A percentile compares a stretch with the other conserved stretches of the same genome.
phyloP scores from a whole-genome alignment of 1,140 invertebrate species.

The Hesperophylax magnus region DNA sequence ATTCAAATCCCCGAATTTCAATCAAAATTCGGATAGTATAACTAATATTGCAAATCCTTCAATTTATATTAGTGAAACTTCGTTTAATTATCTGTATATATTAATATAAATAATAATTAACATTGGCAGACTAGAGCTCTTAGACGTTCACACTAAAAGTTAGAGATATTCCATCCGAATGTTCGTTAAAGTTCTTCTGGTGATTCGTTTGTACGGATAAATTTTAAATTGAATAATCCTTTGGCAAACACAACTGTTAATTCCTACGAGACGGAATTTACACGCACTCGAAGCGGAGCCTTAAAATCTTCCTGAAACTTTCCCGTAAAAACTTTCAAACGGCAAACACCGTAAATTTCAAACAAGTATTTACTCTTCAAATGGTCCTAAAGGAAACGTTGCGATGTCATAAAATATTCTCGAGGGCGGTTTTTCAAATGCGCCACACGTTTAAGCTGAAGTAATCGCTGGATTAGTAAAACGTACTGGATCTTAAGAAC shows the following conservation, averaged over 20 bases:
- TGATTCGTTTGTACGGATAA: slow-evolving; percentile 19
- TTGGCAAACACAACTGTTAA: slow-evolving; percentile 30
- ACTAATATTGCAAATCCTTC: too few species aligned
- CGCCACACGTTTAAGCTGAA: background rate
- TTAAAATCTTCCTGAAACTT: slow-evolving; percentile 7
- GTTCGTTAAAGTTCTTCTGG: slow-evolving; percentile 2
- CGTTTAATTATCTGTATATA: too few species aligned
- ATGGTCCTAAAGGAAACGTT: slow-evolving; percentile 32
- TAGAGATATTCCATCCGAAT: background rate
- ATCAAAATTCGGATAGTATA: too few species aligned
- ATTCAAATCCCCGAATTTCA: too few species aligned
- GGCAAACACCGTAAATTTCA: slow-evolving; percentile 36
- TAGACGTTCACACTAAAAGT: too few species aligned
- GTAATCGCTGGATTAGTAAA: too few species aligned
- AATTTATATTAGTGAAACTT: too few species aligned
- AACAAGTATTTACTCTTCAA: slow-evolving; percentile 43
- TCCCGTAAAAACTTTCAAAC: slow-evolving; percentile 33
- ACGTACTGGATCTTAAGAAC: too few species aligned
- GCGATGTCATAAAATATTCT: slow-evolving; percentile 16
- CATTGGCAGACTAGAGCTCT: too few species aligned
- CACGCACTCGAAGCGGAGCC: slow-evolving; percentile 20
- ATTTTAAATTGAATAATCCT: slow-evolving; percentile 30
- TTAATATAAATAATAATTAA: too few species aligned
- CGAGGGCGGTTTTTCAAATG: background rate
- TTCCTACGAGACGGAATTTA: slow-evolving; percentile 19